Conservation (phyloP, 2,797 vertebrate species). For the Falco naumanni region DNA sequence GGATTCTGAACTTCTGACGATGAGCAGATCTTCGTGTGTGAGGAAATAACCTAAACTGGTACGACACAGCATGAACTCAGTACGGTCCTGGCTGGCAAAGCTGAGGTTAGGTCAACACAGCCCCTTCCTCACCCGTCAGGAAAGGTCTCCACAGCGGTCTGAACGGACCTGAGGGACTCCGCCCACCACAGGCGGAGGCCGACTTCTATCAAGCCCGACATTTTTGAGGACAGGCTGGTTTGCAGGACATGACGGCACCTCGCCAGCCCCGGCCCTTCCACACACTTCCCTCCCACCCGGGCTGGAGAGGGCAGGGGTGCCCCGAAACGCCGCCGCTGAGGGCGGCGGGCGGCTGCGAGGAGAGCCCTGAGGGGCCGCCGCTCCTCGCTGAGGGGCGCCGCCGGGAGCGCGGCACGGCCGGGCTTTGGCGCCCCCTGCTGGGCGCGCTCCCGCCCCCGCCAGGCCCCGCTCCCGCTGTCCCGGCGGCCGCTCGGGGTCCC, state of each 20-base stretch:
- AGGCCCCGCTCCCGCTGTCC: too few relatives aligned
- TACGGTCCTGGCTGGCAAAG: neutral
- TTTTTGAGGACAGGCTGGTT: neutral
- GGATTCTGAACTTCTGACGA: neutral
- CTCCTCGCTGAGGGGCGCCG: too few relatives aligned
- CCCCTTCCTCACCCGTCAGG: neutral
- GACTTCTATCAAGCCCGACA: neutral
- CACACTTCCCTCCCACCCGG: too few relatives aligned
- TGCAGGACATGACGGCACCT: rapidly evolving
- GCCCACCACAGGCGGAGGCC: neutral
- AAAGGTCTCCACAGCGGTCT: neutral
- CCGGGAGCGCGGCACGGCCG: too few relatives aligned
- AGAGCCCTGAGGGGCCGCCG: too few relatives aligned
- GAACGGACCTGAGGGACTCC: neutral
- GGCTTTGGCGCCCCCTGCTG: too few relatives aligned
- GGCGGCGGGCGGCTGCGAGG: rapidly evolving
- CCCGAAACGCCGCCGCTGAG: too few relatives aligned
- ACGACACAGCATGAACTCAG: rapidly evolving
- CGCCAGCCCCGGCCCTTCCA: rapidly evolving
- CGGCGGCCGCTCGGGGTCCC: too few relatives aligned
- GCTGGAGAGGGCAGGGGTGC: neutral
- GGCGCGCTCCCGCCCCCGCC: too few relatives aligned
- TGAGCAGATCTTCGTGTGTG: too few relatives aligned
- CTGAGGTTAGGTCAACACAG: neutral
- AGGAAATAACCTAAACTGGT: neutral